Conservation (phyloP, 2,888 invertebrate species). For the Sussaba pulchella region DNA sequence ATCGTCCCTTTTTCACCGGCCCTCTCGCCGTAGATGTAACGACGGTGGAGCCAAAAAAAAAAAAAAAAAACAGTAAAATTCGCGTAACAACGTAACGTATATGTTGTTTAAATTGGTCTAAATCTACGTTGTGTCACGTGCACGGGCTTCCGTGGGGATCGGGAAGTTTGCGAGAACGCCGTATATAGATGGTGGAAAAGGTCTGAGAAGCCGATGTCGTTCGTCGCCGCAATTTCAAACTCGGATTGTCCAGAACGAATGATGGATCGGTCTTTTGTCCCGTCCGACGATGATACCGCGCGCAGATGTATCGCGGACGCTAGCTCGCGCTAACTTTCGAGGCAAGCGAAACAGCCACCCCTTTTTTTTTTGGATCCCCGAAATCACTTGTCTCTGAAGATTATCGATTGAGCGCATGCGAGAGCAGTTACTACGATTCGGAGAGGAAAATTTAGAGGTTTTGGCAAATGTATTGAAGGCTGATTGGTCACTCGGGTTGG, state of each 20-base stretch:
- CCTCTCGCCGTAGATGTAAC: not conserved
- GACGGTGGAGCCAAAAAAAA: too few relatives aligned
- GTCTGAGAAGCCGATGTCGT: slow-evolving; percentile 64
- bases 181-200: slow-evolving; percentile 58
- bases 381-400: slow-evolving; percentile 80
- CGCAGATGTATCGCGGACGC: slow-evolving; percentile 80
- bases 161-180: slow-evolving; percentile 68
- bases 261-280: slow-evolving; percentile 83
- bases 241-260: slow-evolving; percentile 81
- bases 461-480: slow-evolving; percentile 65
- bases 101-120: slow-evolving; percentile 74
- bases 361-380: slow-evolving; percentile 69
- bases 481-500: slow-evolving; percentile 47
- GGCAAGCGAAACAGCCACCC: slow-evolving; percentile 73
- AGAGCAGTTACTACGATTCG: slow-evolving; percentile 51
- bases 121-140: slow-evolving; percentile 80
- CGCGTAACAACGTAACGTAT: slow-evolving; percentile 29
- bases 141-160: slow-evolving; percentile 65
- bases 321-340: slow-evolving; percentile 40
- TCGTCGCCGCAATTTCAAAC: slow-evolving; percentile 74
- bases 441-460: too few relatives aligned
- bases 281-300: slow-evolving; percentile 80
- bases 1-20: not conserved
- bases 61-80: not conserved
- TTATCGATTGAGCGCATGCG: slow-evolving; percentile 82